phyloP scores from a whole-genome alignment of 1,140 invertebrate genomes.

The Drosophila eugracilis region DNA sequence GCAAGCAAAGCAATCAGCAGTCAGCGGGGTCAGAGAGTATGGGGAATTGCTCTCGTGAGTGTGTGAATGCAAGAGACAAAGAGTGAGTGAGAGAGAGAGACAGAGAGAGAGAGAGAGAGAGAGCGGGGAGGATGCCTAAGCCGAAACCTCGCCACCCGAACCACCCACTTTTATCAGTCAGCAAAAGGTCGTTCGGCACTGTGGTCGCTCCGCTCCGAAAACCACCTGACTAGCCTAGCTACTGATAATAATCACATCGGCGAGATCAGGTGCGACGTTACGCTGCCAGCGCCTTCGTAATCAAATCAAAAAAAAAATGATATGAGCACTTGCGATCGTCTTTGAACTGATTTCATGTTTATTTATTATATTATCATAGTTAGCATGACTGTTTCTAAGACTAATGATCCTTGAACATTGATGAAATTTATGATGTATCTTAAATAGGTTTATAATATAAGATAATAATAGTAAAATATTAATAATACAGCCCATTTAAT shows the following conservation, averaged over 20 bases:
- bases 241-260: constrained; percentile 35
- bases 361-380: neutral
- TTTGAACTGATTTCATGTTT: constrained; percentile 6
- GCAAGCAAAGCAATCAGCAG: constrained; percentile 82
- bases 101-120: constrained; percentile 2
- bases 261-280: constrained; percentile 56
- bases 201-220: constrained; percentile 44
- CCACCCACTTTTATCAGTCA: constrained; percentile 77
- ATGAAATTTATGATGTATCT: no score
- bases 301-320: constrained; percentile 2
- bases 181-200: constrained; percentile 77
- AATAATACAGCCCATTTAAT: no score
- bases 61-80: no score
- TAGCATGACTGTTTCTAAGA: no score
- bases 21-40: constrained; percentile 69
- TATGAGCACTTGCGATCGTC: constrained; percentile 17
- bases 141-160: constrained; percentile 60
- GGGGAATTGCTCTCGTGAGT: constrained; percentile 54
- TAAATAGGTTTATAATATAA: no score
- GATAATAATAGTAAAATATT: no score
- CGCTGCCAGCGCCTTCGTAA: constrained; percentile 8
- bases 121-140: constrained; percentile 46
- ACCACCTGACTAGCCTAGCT: constrained; percentile 64
- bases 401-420: no score
- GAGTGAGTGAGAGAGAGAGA: constrained; percentile 12